A percentile compares a stretch with the other conserved stretches of the same genome.
Evolutionary conservation across 2,888 invertebrate species (phyloP).

Genomic region (Endomychus coccineus): DNA sequence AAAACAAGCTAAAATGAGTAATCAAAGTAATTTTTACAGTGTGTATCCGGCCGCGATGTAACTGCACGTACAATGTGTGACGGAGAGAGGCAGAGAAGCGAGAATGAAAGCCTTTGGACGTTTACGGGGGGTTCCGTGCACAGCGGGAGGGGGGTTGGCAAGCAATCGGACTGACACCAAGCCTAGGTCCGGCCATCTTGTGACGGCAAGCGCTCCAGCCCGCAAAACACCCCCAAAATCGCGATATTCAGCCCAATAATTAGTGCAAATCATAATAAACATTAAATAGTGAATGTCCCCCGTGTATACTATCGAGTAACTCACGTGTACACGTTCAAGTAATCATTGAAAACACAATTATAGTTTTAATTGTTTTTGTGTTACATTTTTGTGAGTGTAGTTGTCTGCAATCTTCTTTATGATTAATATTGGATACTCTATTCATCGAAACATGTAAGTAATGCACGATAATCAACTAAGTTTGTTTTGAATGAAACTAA

Average conservation of each 20-base stretch:
- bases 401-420: constrained; percentile 18
- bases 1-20: constrained; percentile 40
- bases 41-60: constrained; percentile 43
- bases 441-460: constrained; percentile 1
- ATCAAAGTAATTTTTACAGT: constrained; percentile 43
- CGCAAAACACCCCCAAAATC: constrained; percentile 39
- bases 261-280: constrained; percentile 32
- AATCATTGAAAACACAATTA: constrained; percentile 23
- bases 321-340: constrained; percentile 36
- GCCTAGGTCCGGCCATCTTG: constrained; percentile 47
- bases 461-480: no score
- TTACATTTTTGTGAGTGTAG: constrained; percentile 38
- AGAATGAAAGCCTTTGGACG: constrained; percentile 45
- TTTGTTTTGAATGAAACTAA: no score
- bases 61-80: constrained; percentile 40
- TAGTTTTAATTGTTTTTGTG: constrained; percentile 36
- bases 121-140: constrained; percentile 44
- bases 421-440: constrained; percentile 18
- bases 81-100: constrained; percentile 41
- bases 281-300: no score
- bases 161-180: constrained; percentile 44
- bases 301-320: constrained; percentile 29
- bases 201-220: constrained; percentile 42
- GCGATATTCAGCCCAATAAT: constrained; percentile 25
- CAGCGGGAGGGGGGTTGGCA: constrained; percentile 42